Percentiles rank a stretch among this genome's conserved stretches.
Conservation (phyloP, 1,140 invertebrate species). For the Brachionus asplanchnoidis region DNA sequence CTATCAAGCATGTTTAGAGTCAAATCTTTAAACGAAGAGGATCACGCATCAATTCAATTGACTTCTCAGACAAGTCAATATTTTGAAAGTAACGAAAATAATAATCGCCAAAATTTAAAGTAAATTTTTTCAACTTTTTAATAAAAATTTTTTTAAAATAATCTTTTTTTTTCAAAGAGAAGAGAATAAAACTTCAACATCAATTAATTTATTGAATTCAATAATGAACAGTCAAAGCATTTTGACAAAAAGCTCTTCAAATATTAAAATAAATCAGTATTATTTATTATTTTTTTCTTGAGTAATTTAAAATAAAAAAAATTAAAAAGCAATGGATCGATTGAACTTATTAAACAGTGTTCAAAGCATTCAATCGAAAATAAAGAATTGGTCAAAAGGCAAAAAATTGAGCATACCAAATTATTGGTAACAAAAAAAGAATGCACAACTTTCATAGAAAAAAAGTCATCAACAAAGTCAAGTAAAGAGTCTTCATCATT, state of each 20-base stretch:
- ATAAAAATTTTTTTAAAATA: background rate
- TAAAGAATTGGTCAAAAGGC: no score
- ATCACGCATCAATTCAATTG: background rate
- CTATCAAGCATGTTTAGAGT: background rate
- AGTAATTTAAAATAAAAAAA: background rate
- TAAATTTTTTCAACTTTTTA: background rate
- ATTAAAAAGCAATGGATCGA: background rate
- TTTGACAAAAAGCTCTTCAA: background rate
- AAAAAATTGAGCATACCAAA: no score
- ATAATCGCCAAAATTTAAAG: background rate
- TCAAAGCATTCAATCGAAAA: no score
- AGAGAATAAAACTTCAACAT: background rate
- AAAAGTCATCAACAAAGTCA: no score
- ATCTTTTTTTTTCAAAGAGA: background rate
- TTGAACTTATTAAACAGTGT: background rate
- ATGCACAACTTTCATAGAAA: no score
- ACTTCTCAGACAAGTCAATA: background rate
- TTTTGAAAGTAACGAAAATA: background rate
- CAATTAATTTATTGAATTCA: background rate
- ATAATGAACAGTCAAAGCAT: background rate
- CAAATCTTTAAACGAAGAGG: background rate
- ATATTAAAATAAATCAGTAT: slow-evolving; percentile 14
- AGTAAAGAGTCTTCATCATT: background rate
- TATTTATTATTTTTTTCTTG: background rate
- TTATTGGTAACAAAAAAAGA: no score